Evolutionary conservation across 1,140 invertebrate genomes (phyloP), one percentile per base, ranked within the genome.

Genomic region (Triops longicaudatus): DNA sequence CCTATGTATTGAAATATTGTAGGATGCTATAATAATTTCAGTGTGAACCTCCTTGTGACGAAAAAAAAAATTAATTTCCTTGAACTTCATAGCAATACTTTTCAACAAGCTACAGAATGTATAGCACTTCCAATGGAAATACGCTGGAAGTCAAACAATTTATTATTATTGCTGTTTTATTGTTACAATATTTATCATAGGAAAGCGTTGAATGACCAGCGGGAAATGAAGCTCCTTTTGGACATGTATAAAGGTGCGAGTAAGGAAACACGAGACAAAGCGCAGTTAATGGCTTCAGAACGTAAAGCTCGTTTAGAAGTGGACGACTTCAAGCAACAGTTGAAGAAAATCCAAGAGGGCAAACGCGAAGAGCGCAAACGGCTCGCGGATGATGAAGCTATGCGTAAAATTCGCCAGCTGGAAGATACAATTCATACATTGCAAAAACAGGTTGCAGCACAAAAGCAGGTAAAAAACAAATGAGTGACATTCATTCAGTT

Each of bases 211-310:
- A 95, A 94, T 82, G 93, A 96, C 82, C 93, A 82, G 71, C 78
- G 81, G n/a, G 83, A 84, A 85, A 89, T 98, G 90, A 98, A 98
- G 83, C 84, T 98, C 7, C 84, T 98, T 7, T 85, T 98, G 78
- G 96, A 98, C 82, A 98, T 98, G 94, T 97, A 98, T 85, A 98
- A 98, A 87, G 93, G 94, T 63, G 93, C 95, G 26, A 93, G 94
- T 72, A 98, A 98, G 86, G 97, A 98, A 82, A 94, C 96, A 83
- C 86, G 96, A 26, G 96, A 98, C 82, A 98, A 98, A 86, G 95
- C 96, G 72, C 94, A 97, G 86, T 85, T 98, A 73, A 97, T 98
- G 95, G 93, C 95, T 11, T 91, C 93, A 1, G 96, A 98, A 85
- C 92, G 96, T 81, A 97, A 97, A 85, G 89, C 92, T 0, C 84